phyloP scores from a whole-genome alignment of 1,140 invertebrate species.

The Cataglyphis hispanica region DNA sequence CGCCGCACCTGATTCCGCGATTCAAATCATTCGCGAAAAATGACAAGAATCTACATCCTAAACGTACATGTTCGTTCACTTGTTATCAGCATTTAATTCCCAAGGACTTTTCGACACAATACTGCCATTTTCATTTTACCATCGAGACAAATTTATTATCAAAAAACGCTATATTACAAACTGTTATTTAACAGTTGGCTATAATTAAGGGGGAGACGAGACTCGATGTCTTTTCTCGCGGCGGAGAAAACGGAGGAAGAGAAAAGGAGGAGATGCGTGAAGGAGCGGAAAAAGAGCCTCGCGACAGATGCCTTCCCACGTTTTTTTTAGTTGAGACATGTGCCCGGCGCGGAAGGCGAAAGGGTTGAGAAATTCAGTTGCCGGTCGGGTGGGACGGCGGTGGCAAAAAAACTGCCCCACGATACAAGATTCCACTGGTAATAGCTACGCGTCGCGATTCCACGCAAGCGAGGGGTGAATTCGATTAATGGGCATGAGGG shows the following conservation, averaged over 20 bases:
- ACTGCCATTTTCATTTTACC: background rate
- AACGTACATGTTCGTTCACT: background rate
- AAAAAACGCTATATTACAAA: constrained; percentile 25
- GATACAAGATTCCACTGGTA: constrained; percentile 76
- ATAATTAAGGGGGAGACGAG: constrained; percentile 33
- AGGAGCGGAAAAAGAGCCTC: constrained; percentile 51
- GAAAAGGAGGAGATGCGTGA: constrained; percentile 53
- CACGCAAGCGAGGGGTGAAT: constrained; percentile 81
- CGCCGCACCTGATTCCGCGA: constrained; percentile 68
- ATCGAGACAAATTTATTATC: background rate
- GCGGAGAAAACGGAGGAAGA: constrained; percentile 52
- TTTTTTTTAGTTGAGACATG: constrained; percentile 84
- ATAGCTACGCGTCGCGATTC: constrained; percentile 73
- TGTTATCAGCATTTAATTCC: background rate
- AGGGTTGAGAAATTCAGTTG: constrained; percentile 83
- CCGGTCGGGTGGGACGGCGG: constrained; percentile 35
- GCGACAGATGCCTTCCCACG: constrained; percentile 83
- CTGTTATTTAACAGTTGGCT: constrained; percentile 57
- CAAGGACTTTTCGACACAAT: background rate
- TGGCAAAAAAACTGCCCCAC: constrained; percentile 73
- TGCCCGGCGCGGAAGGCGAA: constrained; percentile 80
- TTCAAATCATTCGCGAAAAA: background rate
- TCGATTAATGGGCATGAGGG: constrained; percentile 81
- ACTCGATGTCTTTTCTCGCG: constrained; percentile 22
- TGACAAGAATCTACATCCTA: background rate